Base-by-base conservation (phyloP, 2,113 vertebrate genomes). In the Lipotes vexillifer region DNA sequence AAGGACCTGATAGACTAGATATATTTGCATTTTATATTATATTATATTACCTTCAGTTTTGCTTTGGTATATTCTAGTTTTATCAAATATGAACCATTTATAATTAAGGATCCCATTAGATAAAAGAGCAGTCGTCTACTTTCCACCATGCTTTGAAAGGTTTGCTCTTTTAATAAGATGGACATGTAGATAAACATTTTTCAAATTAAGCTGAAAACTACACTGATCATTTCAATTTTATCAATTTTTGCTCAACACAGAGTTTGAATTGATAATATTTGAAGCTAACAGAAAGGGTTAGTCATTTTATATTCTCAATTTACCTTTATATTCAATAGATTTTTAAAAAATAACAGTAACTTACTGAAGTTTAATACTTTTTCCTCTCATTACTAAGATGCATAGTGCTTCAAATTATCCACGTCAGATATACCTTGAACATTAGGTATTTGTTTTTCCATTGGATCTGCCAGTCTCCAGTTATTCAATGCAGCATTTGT, bases 201-300 rank as follows among this genome's bases (percentile, higher is more conserved):
- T 88, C 66, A 96, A 86, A 85, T 23, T 46, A n/a, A 77, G 66
- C 52, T 85, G 52, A 96, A 96, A 78, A 25, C 9, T 69, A 71
- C 12, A 44, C 21, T 63, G 38, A 33, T 88, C 41, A 69, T 92
- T 93, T 65, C 31, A 57, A 86, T 44, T 66, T 81, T 75, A 68
- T 82, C 55, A 36, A 23, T 46, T 61, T 77, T 80, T 93, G 5
- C 12, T 59, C n/a, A 33, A 63, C 8, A 38, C 49, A 25, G 12
- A 25, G 1, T 82, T 90, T 84, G 23, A 66, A 69, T 8, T 55
- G 57, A 65, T 44, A 92, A 3, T 44, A 23, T 69, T 65, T 49
- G 49, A 49, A 85, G 21, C 61, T 88, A 63, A 49, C 15, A 78
- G 49, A 86, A 94, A 91, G 15, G 0, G 8, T 68, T 93, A 36